These are phyloP conservation scores for Cygnus atratus DNA, from an alignment of 2,113 vertebrate genomes.

Conservation along the genomic window DNA sequence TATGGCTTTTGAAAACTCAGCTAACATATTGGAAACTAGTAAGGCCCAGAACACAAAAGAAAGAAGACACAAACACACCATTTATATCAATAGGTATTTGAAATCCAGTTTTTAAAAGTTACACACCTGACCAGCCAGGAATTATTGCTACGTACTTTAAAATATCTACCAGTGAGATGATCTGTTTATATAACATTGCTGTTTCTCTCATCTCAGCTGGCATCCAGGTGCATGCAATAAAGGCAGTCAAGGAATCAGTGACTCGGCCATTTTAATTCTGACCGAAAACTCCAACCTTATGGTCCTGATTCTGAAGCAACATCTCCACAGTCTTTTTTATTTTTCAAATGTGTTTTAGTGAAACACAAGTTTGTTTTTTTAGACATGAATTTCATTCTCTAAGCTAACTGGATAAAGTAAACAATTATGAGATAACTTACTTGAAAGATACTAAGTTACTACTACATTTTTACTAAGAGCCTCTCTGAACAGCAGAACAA, in stretches of 20 bases:
- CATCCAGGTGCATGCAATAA: neutral
- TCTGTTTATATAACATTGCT: neutral
- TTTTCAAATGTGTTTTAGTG: too few relatives aligned
- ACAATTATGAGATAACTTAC: fast-evolving
- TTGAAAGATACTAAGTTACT: neutral
- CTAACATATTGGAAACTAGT: neutral
- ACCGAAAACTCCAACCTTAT: neutral
- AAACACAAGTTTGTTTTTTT: neutral
- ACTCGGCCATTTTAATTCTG: neutral
- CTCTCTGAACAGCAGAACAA: neutral
- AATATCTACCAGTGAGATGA: fast-evolving
- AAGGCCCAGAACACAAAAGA: neutral
- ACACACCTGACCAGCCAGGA: neutral
- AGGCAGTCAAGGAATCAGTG: neutral
- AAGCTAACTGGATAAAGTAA: fast-evolving
- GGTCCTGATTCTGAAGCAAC: neutral
- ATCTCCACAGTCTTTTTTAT: neutral
- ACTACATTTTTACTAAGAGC: neutral
- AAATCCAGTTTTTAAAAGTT: neutral
- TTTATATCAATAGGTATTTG: fast-evolving
- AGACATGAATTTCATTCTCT: neutral
- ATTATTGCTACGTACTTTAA: neutral
- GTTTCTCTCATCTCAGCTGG: neutral
- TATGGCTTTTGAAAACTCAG: neutral
- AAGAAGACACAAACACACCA: neutral